These are phyloP conservation scores for Bombus balteatus DNA, from an alignment of 1,140 invertebrate genomes.

Conservation along the genomic window DNA sequence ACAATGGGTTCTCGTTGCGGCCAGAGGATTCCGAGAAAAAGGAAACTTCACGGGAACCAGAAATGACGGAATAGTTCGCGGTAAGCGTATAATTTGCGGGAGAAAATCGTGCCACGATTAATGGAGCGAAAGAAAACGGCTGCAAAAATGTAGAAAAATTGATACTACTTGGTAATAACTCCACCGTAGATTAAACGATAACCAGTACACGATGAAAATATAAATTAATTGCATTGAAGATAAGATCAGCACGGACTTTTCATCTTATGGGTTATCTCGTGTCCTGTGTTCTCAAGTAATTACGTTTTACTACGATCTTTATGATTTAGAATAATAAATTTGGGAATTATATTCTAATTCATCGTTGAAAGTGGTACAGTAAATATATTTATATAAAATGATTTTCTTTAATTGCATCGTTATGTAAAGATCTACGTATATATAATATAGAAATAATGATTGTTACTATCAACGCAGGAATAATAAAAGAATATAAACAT, in stretches of 20 bases:
- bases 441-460: neutral
- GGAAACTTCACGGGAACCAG: slow-evolving; percentile 21
- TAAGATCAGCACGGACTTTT: neutral
- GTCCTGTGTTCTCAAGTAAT: neutral
- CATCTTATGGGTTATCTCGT: neutral
- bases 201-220: neutral
- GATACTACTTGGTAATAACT: neutral
- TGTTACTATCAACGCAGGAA: too few species aligned
- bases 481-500: neutral
- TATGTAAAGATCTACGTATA: neutral
- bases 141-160: neutral
- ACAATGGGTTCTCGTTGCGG: slow-evolving; percentile 53
- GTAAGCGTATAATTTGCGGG: slow-evolving; percentile 21
- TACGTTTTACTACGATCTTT: neutral
- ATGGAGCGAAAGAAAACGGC: neutral
- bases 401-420: neutral
- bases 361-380: too few species aligned
- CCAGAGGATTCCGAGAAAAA: neutral
- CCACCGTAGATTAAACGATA: neutral
- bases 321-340: neutral
- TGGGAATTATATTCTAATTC: neutral
- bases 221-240: neutral
- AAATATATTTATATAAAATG: neutral
- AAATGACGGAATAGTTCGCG: neutral
- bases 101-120: neutral